Conservation (phyloP, 2,797 vertebrate genomes). For the Salarias fasciatus region DNA sequence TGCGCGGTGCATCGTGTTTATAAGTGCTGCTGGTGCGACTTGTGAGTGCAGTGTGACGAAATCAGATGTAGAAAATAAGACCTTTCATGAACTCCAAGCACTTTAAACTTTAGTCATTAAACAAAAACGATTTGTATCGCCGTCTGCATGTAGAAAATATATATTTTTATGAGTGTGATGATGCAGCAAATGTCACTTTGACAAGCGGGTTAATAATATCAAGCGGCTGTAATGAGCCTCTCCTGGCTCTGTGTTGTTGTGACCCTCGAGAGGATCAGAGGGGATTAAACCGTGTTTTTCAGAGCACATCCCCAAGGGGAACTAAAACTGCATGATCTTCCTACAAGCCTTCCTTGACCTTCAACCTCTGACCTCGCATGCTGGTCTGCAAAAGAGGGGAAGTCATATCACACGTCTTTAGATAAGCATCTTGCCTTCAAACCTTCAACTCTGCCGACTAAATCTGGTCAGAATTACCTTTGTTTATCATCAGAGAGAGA, state of each 20-base stretch:
- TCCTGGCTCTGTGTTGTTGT: conserved; percentile 35
- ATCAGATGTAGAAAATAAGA: no score
- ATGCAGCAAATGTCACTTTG: neutral
- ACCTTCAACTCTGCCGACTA: conserved; percentile 26
- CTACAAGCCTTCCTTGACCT: conserved; percentile 63
- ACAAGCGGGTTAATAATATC: neutral
- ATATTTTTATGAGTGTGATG: neutral
- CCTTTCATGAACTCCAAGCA: no score
- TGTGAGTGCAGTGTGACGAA: no score
- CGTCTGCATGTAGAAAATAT: no score
- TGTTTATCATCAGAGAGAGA: conserved; percentile 39
- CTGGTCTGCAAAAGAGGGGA: conserved; percentile 44
- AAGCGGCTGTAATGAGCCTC: conserved; percentile 30
- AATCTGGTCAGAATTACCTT: conserved; percentile 47
- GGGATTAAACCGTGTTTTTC: conserved; percentile 51
- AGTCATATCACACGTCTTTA: conserved; percentile 60
- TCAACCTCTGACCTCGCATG: conserved; percentile 64
- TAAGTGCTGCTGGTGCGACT: no score
- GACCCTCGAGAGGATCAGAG: conserved; percentile 38
- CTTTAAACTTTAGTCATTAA: no score
- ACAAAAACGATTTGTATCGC: no score
- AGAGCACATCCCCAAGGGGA: conserved; percentile 36
- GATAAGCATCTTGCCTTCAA: conserved; percentile 71
- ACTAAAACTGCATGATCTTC: conserved; percentile 39
- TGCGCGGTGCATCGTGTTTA: neutral